phyloP scores from a whole-genome alignment of 2,888 invertebrate genomes.

The Stramonita haemastoma region DNA sequence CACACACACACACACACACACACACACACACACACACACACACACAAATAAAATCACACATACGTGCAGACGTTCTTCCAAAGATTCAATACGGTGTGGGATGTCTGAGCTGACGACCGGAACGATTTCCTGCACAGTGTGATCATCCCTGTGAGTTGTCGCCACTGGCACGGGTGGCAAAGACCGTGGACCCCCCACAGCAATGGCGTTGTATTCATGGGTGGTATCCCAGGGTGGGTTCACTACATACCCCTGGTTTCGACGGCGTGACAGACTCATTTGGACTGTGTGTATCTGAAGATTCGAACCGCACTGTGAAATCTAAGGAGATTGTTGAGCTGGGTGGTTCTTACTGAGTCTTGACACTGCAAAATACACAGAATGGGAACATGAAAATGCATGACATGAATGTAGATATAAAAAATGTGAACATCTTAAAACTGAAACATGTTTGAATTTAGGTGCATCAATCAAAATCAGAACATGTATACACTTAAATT shows the following conservation, averaged over 20 bases:
- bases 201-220: conserved; percentile 60
- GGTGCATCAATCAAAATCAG: too few relatives aligned
- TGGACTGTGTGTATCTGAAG: not conserved
- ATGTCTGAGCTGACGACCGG: conserved; percentile 45
- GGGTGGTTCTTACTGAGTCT: not conserved
- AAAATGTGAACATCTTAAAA: too few relatives aligned
- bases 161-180: conserved; percentile 36
- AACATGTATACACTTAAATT: too few relatives aligned
- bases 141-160: conserved; percentile 22
- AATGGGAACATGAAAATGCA: not conserved
- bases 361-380: not conserved
- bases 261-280: conserved; percentile 35
- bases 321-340: not conserved
- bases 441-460: too few relatives aligned
- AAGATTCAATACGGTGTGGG: conserved; percentile 52
- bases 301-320: not conserved
- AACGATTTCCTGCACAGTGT: conserved; percentile 44
- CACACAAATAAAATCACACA: not conserved
- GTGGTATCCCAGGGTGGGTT: conserved; percentile 66
- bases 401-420: not conserved
- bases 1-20: not conserved
- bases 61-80: conserved; percentile 69
- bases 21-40: not conserved
- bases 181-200: conserved; percentile 48
- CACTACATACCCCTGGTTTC: conserved; percentile 44